Conservation (phyloP, 53 echinoderm and acorn worm species). For the Temnopleurus reevesii region DNA sequence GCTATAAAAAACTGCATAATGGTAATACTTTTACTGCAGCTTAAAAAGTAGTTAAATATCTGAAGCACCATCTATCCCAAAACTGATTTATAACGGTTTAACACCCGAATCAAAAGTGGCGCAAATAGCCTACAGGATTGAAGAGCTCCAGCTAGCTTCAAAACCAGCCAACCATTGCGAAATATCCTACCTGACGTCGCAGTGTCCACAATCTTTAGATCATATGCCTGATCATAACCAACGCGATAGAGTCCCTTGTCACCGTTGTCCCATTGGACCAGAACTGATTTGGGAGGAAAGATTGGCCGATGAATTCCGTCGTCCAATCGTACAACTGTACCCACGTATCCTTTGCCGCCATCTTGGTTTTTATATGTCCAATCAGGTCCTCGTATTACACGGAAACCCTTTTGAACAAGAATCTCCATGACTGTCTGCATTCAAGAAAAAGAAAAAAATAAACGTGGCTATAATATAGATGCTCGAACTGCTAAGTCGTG, state of each 20-base stretch:
- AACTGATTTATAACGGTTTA: too few species aligned
- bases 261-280: constrained; percentile 80
- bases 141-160: too few species aligned
- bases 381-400: constrained; percentile 78
- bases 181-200: neutral
- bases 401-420: constrained; percentile 8
- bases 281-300: constrained; percentile 52
- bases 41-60: too few species aligned
- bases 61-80: too few species aligned
- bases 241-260: constrained; percentile 73
- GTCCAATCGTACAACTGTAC: constrained; percentile 63
- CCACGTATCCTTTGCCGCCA: constrained; percentile 78
- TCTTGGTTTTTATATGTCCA: constrained; percentile 80
- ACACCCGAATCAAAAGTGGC: too few species aligned
- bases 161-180: too few species aligned
- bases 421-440: neutral
- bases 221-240: constrained; percentile 71
- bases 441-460: neutral
- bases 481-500: too few species aligned
- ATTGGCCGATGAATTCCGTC: constrained; percentile 23
- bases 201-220: constrained; percentile 63
- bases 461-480: neutral
- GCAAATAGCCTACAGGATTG: too few species aligned
- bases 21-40: too few species aligned
- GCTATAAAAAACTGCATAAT: too few species aligned